Evolutionary conservation across 2,113 vertebrate species (phyloP), one percentile per base, ranked within the genome.

Genomic region (Potamarius usumacintae): DNA sequence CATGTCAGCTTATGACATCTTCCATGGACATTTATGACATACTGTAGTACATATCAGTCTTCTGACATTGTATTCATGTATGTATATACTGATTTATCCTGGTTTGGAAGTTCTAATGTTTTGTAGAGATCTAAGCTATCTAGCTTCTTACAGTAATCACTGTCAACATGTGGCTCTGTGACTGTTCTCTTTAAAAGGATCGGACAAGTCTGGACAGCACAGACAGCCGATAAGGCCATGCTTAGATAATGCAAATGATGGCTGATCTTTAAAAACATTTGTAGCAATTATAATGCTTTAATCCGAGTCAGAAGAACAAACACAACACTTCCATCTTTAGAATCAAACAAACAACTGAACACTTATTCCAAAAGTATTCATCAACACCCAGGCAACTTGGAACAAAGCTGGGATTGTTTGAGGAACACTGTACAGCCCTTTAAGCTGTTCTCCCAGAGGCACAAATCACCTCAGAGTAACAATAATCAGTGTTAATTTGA

Each of bases 191-290:
- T 48, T 48, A 48, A 58, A 15, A 48, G 9, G 84, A 76, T 15
- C 25, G 7, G 82, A 69, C 82, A 83, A 20, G 82, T 69, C 50
- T 69, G 11, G 48, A 83, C 82, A 83, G 48, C 48, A 8, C 80
- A 20, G 34, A 20, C 69, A 60, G 34, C 7, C 55, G 18, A 5
- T 76, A 42, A 57, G 57, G 69, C 55, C 84, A 76, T n/a, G 84
- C 55, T 60, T 60, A 74, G 57, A 58, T 76, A 58, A 85, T 20
- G 55, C 6, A 15, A 84, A 57, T 34, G 57, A 60, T 77, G 55
- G 74, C 9, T 42, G 30, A 48, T 50, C 30, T 74, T 57, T 60
- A 22, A 48, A 50, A 30, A n/a, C 22, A 42, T 77, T 4, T 60
- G 52, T 50, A 53, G 50, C 25, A 14, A 79, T 22, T 50, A 50